Percentiles rank a stretch among this genome's conserved stretches.
These are phyloP conservation scores for Teleogryllus oceanicus DNA, from an alignment of 2,888 invertebrate genomes.

Conservation along the genomic window DNA sequence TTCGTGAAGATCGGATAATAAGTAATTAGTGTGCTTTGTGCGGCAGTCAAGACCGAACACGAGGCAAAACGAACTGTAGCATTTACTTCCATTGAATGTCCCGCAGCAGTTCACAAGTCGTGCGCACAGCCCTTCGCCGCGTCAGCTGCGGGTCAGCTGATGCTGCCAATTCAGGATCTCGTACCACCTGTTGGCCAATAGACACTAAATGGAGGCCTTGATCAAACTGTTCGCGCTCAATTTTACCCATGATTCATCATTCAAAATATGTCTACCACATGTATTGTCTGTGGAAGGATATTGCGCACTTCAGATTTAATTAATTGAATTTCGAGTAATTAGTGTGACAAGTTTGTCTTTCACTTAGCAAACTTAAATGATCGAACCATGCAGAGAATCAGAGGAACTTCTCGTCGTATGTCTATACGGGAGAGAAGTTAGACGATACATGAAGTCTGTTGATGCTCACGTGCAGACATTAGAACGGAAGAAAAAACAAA, in stretches of 20 bases:
- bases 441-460: constrained; percentile 18
- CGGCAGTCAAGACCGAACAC: not conserved
- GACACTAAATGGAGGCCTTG: constrained; percentile 27
- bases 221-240: constrained; percentile 35
- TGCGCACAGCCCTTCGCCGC: not conserved
- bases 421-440: constrained; percentile 21
- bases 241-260: constrained; percentile 37
- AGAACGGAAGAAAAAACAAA: constrained; percentile 31
- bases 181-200: constrained; percentile 20
- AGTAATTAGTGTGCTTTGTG: too few relatives aligned
- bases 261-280: constrained; percentile 35
- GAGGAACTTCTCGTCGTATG: not conserved
- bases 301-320: constrained; percentile 31
- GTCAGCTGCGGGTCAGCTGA: constrained; percentile 12
- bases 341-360: constrained; percentile 27
- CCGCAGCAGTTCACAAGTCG: too few relatives aligned
- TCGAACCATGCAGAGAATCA: constrained; percentile 19
- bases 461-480: constrained; percentile 31
- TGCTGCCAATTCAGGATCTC: constrained; percentile 22
- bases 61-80: not conserved
- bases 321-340: constrained; percentile 27
- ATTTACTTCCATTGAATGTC: too few relatives aligned
- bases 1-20: too few relatives aligned
- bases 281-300: constrained; percentile 31
- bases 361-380: constrained; percentile 23